Evolutionary conservation across 2,888 invertebrate genomes (phyloP).

Genomic region (Andrena camellia): DNA sequence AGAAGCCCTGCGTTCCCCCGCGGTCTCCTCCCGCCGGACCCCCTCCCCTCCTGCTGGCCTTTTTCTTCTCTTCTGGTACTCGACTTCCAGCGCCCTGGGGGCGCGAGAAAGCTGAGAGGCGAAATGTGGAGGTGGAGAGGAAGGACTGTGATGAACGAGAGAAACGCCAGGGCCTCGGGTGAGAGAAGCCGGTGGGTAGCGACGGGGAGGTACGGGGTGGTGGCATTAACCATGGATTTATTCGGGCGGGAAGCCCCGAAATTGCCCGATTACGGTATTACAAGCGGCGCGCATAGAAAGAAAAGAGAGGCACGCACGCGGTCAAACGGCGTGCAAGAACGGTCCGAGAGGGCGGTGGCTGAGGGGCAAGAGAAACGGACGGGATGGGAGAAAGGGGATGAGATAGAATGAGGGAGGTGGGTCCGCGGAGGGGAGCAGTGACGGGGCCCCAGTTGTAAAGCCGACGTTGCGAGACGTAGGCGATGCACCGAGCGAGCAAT

Average conservation of each 20-base stretch:
- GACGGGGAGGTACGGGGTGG: conserved; percentile 14
- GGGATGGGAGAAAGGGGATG: conserved; percentile 27
- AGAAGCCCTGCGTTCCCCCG: conserved; percentile 58
- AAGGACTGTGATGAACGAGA: conserved; percentile 57
- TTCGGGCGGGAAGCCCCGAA: conserved; percentile 80
- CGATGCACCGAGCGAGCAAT: conserved; percentile 78
- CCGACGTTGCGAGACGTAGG: conserved; percentile 76
- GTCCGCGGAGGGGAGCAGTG: conserved; percentile 1
- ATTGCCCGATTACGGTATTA: conserved; percentile 84
- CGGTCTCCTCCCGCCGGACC: conserved; percentile 20
- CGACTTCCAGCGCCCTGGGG: conserved; percentile 66
- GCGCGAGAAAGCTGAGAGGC: conserved; percentile 63
- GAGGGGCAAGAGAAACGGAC: conserved; percentile 42
- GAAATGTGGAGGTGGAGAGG: conserved; percentile 36
- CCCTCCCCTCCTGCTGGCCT: conserved; percentile 36
- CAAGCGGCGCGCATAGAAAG: conserved; percentile 71
- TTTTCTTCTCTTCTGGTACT: conserved; percentile 48
- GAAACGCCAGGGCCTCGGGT: conserved; percentile 52
- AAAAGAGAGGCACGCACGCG: conserved; percentile 41
- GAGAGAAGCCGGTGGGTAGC: conserved; percentile 8
- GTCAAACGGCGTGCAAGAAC: conserved; percentile 37
- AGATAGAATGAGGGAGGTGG: conserved; percentile 9
- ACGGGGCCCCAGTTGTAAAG: conserved; percentile 76
- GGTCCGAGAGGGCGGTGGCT: neutral
- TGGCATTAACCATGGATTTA: conserved; percentile 84